phyloP scores from a whole-genome alignment of 2,797 vertebrate genomes.

The Florisuga fusca region DNA sequence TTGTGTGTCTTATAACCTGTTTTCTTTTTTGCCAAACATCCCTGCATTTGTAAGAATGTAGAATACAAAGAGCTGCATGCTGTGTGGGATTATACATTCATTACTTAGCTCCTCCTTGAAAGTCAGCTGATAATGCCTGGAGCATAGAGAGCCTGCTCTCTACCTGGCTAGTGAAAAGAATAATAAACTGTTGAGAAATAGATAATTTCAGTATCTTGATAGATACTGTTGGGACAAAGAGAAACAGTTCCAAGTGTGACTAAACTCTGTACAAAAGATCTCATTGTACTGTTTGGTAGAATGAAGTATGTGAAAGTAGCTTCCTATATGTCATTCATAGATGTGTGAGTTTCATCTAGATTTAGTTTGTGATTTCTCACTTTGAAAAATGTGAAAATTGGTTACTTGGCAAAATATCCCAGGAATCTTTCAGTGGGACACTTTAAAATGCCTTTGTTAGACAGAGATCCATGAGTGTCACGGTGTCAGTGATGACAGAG shows the following conservation, averaged over 20 bases:
- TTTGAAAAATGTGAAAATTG: background rate
- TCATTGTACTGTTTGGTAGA: background rate
- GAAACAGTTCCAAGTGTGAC: background rate
- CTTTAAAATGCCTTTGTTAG: background rate
- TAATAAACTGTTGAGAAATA: background rate
- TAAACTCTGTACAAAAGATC: background rate
- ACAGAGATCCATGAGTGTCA: fast-evolving
- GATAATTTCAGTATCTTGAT: background rate
- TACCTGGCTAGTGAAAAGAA: background rate
- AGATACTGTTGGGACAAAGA: background rate
- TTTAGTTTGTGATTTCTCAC: background rate
- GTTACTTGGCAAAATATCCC: background rate
- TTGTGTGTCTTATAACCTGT: background rate
- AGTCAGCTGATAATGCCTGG: background rate
- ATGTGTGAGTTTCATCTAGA: background rate
- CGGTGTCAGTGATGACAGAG: too few relatives aligned
- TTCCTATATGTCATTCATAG: background rate
- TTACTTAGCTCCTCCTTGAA: background rate
- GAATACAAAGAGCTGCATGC: background rate
- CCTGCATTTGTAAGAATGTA: background rate
- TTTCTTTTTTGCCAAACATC: background rate
- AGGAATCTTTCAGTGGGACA: background rate
- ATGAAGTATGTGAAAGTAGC: background rate
- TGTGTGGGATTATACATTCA: background rate
- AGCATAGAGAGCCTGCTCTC: background rate